Conservation (phyloP, 1,140 invertebrate genomes). For the Brachystomella parvula region DNA sequence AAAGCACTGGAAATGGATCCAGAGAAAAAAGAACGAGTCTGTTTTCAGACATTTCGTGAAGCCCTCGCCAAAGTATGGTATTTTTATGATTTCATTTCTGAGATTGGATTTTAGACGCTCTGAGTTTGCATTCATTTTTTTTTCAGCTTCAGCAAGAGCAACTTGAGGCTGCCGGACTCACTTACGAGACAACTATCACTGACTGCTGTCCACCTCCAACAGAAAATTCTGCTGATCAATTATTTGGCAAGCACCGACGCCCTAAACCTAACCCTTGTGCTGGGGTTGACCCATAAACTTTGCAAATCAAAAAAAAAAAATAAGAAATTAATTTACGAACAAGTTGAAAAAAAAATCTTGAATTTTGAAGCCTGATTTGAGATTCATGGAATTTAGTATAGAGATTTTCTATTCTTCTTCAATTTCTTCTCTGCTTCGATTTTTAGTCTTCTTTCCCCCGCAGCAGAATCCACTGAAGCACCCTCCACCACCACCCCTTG, state of each 20-base stretch:
- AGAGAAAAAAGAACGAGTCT: slow-evolving; percentile 28
- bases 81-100: no score
- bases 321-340: no score
- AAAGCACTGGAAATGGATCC: slow-evolving; percentile 31
- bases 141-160: not conserved
- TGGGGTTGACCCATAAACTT: slow-evolving; percentile 16
- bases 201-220: slow-evolving; percentile 13
- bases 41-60: slow-evolving; percentile 37
- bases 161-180: not conserved
- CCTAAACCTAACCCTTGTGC: slow-evolving; percentile 18
- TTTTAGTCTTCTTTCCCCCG: no score
- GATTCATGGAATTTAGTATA: no score
- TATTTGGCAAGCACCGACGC: not conserved
- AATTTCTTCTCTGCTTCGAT: no score
- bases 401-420: no score
- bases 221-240: not conserved
- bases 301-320: not conserved
- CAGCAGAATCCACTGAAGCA: no score
- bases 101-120: no score
- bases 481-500: not conserved
- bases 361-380: no score
- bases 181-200: not conserved
- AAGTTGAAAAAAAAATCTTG: no score
- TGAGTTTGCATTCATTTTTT: no score
- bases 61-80: slow-evolving; percentile 20